Evolutionary conservation across 2,113 vertebrate species (phyloP).

Genomic region (Nyctibius bracteatus): DNA sequence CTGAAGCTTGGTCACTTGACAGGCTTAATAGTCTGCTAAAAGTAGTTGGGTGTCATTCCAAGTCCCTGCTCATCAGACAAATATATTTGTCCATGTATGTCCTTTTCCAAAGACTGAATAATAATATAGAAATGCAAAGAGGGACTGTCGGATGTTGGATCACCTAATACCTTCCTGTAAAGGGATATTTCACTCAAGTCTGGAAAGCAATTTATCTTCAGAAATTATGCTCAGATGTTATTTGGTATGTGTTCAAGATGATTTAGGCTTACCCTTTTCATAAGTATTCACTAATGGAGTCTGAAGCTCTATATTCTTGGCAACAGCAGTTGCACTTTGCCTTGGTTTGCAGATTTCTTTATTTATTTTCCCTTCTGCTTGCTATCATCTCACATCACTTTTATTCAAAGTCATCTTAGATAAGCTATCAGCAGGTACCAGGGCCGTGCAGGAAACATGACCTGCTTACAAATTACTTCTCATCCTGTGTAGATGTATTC

Average conservation of each 20-base stretch:
- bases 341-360: background rate
- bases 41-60: background rate
- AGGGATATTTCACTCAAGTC: background rate
- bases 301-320: background rate
- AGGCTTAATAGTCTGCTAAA: background rate
- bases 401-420: background rate
- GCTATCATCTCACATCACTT: background rate
- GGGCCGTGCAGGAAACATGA: background rate
- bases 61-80: background rate
- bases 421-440: conserved; percentile 40
- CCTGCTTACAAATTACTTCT: background rate
- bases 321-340: background rate
- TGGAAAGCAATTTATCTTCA: background rate
- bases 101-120: background rate
- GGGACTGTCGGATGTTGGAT: background rate
- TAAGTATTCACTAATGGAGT: background rate
- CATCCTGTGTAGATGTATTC: background rate
- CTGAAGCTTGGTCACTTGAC: background rate
- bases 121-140: background rate
- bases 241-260: background rate
- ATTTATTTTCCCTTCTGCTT: background rate
- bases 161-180: background rate
- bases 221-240: background rate
- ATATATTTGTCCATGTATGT: background rate
- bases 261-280: background rate